Evolutionary conservation across 2,113 vertebrate genomes (phyloP), one percentile per base, ranked within the genome.

Genomic region (Poeciliopsis occidentalis): DNA sequence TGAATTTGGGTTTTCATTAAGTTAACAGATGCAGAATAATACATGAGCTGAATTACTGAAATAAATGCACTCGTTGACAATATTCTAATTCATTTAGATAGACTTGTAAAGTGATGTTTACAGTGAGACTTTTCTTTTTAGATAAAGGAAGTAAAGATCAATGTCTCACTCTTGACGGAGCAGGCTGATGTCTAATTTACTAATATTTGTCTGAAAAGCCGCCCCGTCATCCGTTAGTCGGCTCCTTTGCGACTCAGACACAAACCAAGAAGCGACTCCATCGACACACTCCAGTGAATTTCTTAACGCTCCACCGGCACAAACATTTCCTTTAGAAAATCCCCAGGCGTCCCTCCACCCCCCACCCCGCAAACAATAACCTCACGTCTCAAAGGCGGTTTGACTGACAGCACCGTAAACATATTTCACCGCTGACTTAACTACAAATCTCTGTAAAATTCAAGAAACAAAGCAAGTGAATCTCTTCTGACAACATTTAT

Each of bases 241-340:
- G 72, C 76, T 86, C 75, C 85, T 63, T 61, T 0, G 76, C 51
- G 73, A 79, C 47, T 64, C 69, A 24, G 81, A 65, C 61, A 63
- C 74, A 69, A 72, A 76, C 65, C 29, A 2, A 81, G 80, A 80
- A 39, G 73, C 37, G 5, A 75, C 73, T 85, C 76, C 73, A 83
- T 81, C 84, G 82, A 81, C 81, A 78, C 83, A 85, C 78, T 84
- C 64, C 77, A 76, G 68, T 54, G 82, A 51, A 57, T 76, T 70
- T 73, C 47, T 67, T 67, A 80, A 81, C 66, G 71, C 85, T 89
- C 77, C 77, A 61, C 60, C 61, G 78, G 44, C 67, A 41, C 8
- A 12, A 67, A 74, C 78, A 60, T 67, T 60, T 78, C 69, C 77
- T 80, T 77, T 1, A 72, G 64, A 30, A 54, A 31, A 71, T 69